phyloP scores from a whole-genome alignment of 2,113 vertebrate species.

The Carassius auratus region DNA sequence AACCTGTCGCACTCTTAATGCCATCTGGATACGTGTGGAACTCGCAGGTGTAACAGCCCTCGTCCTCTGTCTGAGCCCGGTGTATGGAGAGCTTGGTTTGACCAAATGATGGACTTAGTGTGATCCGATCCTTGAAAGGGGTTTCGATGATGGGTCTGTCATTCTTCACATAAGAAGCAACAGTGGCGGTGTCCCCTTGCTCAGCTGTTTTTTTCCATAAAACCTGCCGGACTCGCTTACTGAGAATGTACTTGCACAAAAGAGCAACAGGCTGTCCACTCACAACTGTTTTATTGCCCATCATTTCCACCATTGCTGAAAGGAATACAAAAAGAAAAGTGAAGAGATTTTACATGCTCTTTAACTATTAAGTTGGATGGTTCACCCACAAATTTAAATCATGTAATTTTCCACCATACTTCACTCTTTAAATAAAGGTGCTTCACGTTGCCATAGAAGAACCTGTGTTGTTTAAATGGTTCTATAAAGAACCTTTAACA shows the following conservation, averaged over 20 bases:
- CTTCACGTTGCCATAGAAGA: no score
- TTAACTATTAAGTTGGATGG: neutral
- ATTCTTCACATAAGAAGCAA: conserved; percentile 62
- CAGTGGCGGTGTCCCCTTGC: conserved; percentile 64
- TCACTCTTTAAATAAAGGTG: no score
- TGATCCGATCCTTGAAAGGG: conserved; percentile 55
- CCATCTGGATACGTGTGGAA: conserved; percentile 76
- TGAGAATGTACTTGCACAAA: conserved; percentile 70
- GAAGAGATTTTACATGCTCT: neutral
- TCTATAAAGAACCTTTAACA: no score
- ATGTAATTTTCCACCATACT: neutral
- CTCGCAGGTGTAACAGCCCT: conserved; percentile 79
- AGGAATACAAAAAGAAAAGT: neutral
- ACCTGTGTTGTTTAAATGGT: no score
- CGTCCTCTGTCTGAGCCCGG: conserved; percentile 67
- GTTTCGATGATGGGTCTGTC: conserved; percentile 29
- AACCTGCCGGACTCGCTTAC: conserved; percentile 69
- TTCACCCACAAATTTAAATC: neutral
- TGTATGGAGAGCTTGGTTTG: conserved; percentile 67
- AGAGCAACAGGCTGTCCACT: conserved; percentile 62
- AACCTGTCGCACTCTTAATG: conserved; percentile 59
- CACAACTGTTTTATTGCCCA: conserved; percentile 68
- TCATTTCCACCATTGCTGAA: conserved; percentile 64
- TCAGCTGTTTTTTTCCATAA: conserved; percentile 75
- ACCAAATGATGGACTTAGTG: conserved; percentile 64